Evolutionary conservation across 2,888 invertebrate genomes (phyloP), one percentile per base, ranked within the genome.

Genomic region (Chelonus formosanus): DNA sequence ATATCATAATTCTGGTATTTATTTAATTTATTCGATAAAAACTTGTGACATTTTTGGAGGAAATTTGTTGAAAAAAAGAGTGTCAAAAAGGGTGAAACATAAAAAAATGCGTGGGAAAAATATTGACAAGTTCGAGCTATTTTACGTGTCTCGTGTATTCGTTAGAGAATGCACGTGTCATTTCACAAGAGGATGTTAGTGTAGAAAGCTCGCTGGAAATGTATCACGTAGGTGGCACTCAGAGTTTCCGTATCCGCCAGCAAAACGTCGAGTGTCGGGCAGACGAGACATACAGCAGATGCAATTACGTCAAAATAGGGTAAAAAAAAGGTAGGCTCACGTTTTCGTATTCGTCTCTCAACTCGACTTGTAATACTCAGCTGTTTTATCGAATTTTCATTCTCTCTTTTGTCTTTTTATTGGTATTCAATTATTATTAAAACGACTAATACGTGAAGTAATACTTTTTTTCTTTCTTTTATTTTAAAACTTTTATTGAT

Each of bases 261-360:
- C 61, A 53, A 61, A 61, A 61, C 20, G 53, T 60, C 53, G 57
- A 66, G 66, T 66, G 55, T 65, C 61, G 61, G 47, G 8, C 40
- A 35, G 53, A 65, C 59, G 47, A 54, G 59, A 66, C 58, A 67
- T 53, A 44, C 45, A 45, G 58, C 60, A 67, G 62, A 67, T 67
- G 62, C 67, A 67, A 67, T 67, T 63, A 67, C 62, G 62, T 63
- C 67, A 63, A 63, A 63, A 63, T 53, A 62, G 40, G 10, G 31
- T 10, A 31, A 32, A 31, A 34, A 32, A 61, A 7, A 34, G 31
- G 59, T 36, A 31, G 31, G 61, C 35, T 43, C 52, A 36, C 60
- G 50, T 32, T 61, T 61, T 53, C 35, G 34, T 52, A 3, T 44
- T 32, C 45, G 8, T 61, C 52, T n/a, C 32, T 43, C 35, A 35